Evolutionary conservation across 1,140 invertebrate genomes (phyloP).

Genomic region (Rhyacophila brunnea): DNA sequence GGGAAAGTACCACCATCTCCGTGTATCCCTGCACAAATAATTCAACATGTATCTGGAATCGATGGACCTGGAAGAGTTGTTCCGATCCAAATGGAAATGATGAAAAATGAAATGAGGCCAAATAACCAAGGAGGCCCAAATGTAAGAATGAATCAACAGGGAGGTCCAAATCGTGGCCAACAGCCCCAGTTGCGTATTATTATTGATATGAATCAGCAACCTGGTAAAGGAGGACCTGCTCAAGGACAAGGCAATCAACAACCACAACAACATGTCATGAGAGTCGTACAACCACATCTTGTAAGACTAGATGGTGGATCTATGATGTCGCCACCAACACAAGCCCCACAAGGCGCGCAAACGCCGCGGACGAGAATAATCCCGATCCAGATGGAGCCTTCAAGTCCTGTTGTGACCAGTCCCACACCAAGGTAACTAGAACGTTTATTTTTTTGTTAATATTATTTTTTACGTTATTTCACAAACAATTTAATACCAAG

Average conservation of each 20-base stretch:
- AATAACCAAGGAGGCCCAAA: conserved; percentile 39
- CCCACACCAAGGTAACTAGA: conserved; percentile 31
- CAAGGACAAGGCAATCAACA: conserved; percentile 25
- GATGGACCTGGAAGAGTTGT: conserved; percentile 40
- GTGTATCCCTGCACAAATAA: conserved; percentile 6
- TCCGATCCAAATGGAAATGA: conserved; percentile 53
- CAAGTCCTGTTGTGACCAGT: conserved; percentile 26
- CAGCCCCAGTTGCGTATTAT: conserved; percentile 51
- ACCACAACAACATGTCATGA: conserved; percentile 51
- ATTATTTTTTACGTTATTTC: too few species aligned
- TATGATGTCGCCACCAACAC: conserved; percentile 37
- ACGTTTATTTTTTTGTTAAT: too few species aligned
- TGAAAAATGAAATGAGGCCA: conserved; percentile 43
- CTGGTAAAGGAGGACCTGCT: conserved; percentile 1
- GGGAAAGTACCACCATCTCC: conserved; percentile 10
- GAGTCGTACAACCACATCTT: conserved; percentile 50
- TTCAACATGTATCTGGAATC: conserved; percentile 8
- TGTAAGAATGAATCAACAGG: conserved; percentile 24
- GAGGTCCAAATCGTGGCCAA: conserved; percentile 21
- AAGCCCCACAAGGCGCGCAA: conserved; percentile 40
- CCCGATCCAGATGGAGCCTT: conserved; percentile 54
- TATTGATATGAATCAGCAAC: conserved; percentile 45
- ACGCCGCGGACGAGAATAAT: conserved; percentile 54
- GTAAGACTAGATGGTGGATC: conserved; percentile 44
- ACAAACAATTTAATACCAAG: too few species aligned